Evolutionary conservation across 2,797 vertebrate genomes (phyloP), one percentile per base, ranked within the genome.

Genomic region (Schizothorax lantsangensis): DNA sequence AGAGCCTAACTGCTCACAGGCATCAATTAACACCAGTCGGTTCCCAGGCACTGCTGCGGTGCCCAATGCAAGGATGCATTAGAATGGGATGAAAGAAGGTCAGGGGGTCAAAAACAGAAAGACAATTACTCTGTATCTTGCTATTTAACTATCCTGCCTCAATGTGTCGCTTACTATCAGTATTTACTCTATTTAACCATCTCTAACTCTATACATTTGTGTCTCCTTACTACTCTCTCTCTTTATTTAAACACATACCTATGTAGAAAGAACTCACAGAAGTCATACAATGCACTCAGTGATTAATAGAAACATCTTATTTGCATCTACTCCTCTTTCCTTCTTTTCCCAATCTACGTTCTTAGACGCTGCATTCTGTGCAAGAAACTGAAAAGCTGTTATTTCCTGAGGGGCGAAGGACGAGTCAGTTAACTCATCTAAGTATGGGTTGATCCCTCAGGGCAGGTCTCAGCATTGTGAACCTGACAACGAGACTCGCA

Each of bases 21-120:
- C 80, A 54, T 87, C 88, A 88, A 91, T 91, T 89, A 91, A 72
- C 71, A 84, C 68, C 52, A 38, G 77, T 80, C 77, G 47, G 86
- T 91, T 90, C 89, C 88, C 88, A 89, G 85, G 84, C 79, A 66
- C 59, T 17, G 49, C 47, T 21, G 15, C 10, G 23, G 4, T 81
- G 79, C 69, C 79, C 79, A 3, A 36, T 81, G 68, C 12, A 68
- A 85, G 54, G 73, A 38, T 62, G 66, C 49, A 47, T 78, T 66
- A 71, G 80, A 80, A 74, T n/a, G 66, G 17, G 38, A 73, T 88
- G 74, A 88, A 86, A 83, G 49, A 47, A 75, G 84, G 83, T 87
- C 88, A 89, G 23, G 40, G n/a, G 77, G 84, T 66, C 86, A 78
- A 89, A 79, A 71, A 73, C 49, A 80, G 62, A 83, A 26, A 66